Base-by-base conservation (phyloP, 1,140 invertebrate genomes). In the Drosophila albomicans region DNA sequence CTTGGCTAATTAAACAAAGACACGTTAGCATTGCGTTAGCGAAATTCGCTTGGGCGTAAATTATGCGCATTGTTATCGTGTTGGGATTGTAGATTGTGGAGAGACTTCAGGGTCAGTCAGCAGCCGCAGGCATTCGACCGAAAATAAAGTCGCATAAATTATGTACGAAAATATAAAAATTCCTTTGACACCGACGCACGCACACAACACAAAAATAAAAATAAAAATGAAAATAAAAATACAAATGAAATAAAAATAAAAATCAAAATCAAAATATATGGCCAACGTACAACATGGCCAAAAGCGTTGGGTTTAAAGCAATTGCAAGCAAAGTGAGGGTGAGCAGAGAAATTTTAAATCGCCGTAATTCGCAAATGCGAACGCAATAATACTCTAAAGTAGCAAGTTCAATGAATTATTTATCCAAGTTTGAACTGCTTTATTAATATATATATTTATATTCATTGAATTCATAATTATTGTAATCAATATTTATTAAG, bases 101-200 rank as follows among this genome's bases (percentile, higher is more conserved):
- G 20, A 25, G 52, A 62, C 80, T 67, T 28, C 43, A 79, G 13
- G 45, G 20, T 25, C 20, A 25, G 20, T 25, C 20, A 25, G 20
- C 20, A 25, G 56, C 28, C 43, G 32, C 41, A 38, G 32, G 20
- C 52, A 43, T 78, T 70, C 56, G 67, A 41, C 30, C 74, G 54
- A 76, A 73, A 81, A 75, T 57, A 70, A 81, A 85, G 58, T 70
- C 78, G 59, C 82, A 86, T 86, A 75, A 78, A 75, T 78, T 80
- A 80, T 77, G 77, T 57, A 80, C 58, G 61, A 10, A 61, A 68
- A 68, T 25, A 51, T 52, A n/a, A 35, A 35, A 62, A 43, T 43
- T 52, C 56, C 69, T 77, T 80, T 65, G 56, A 52, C 75, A 54
- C 64, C 56, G 48, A 51, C 56, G 51, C 32, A 15, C 56, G 82